These are phyloP conservation scores for Pyxicephalus adspersus DNA, from an alignment of 2,113 vertebrate species.

Conservation along the genomic window DNA sequence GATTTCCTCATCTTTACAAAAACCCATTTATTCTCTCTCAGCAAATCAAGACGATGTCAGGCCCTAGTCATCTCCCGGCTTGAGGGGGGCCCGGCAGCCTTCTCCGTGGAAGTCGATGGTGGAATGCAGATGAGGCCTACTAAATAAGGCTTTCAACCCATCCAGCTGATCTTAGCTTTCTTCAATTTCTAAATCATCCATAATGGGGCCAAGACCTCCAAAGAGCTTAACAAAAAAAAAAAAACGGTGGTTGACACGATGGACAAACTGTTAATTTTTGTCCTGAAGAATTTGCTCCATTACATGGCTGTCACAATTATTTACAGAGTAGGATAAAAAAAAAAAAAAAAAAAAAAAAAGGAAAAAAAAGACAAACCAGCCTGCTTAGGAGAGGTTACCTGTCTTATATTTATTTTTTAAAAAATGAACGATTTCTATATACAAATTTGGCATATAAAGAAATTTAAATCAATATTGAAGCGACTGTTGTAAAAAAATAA, in stretches of 20 bases:
- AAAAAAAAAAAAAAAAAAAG: no score
- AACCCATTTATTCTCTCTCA: constrained; percentile 99
- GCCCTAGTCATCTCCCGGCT: constrained; percentile 88
- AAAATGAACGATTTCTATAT: no score
- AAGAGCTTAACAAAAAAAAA: constrained; percentile 82
- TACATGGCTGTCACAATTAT: constrained; percentile 93
- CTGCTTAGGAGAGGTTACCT: no score
- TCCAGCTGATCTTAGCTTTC: constrained; percentile 80
- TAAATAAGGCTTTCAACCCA: constrained; percentile 77
- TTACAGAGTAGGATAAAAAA: constrained; percentile 61
- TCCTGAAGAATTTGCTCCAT: constrained; percentile 89
- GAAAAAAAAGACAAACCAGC: no score
- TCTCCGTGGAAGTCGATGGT: constrained; percentile 77
- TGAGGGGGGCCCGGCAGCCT: constrained; percentile 80
- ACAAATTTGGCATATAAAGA: no score
- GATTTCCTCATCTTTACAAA: constrained; percentile 99
- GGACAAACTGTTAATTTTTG: constrained; percentile 96
- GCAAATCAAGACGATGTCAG: constrained; percentile 99
- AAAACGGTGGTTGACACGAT: constrained; percentile 88
- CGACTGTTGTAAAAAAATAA: no score
- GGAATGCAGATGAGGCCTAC: constrained; percentile 89
- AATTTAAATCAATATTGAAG: no score
- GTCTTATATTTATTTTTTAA: no score
- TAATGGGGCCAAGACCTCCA: constrained; percentile 98
- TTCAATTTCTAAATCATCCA: constrained; percentile 97